Percentiles rank a stretch among this genome's conserved stretches.
These are phyloP conservation scores for Oophaga pumilio DNA, from an alignment of 2,113 vertebrate genomes.

Conservation along the genomic window DNA sequence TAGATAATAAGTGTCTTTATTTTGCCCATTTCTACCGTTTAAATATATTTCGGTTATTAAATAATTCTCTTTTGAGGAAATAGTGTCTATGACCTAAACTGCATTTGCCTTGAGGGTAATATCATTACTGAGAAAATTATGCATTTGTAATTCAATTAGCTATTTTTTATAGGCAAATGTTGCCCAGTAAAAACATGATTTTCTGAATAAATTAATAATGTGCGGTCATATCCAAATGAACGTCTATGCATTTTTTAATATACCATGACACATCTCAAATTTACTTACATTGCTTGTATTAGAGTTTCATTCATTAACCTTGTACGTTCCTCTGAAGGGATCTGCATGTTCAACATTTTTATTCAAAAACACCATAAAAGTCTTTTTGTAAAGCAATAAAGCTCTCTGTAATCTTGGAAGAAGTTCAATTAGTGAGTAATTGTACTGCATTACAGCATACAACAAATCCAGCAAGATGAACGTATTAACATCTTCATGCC, in stretches of 20 bases:
- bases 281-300: constrained; percentile 18
- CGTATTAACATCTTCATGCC: background rate
- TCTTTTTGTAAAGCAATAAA: background rate
- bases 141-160: constrained; percentile 39
- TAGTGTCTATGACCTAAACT: constrained; percentile 28
- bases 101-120: constrained; percentile 22
- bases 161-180: constrained; percentile 25
- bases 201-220: constrained; percentile 38
- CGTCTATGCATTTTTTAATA: constrained; percentile 30
- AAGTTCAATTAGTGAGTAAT: background rate
- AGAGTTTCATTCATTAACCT: constrained; percentile 13
- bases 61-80: constrained; percentile 35
- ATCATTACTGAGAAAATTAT: constrained; percentile 26
- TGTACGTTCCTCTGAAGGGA: background rate
- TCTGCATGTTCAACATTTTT: constrained; percentile 1
- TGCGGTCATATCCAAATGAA: constrained; percentile 21
- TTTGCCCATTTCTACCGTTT: background rate
- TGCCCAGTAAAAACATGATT: constrained; percentile 24
- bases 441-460: background rate
- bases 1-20: background rate
- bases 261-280: constrained; percentile 21
- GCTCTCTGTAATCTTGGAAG: background rate
- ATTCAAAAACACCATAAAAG: background rate
- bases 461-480: background rate
- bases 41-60: background rate